Percentiles rank a stretch among this genome's conserved stretches.
Conservation (phyloP, 2,888 invertebrate genomes). For the Drosophila nr. perissopoda region DNA sequence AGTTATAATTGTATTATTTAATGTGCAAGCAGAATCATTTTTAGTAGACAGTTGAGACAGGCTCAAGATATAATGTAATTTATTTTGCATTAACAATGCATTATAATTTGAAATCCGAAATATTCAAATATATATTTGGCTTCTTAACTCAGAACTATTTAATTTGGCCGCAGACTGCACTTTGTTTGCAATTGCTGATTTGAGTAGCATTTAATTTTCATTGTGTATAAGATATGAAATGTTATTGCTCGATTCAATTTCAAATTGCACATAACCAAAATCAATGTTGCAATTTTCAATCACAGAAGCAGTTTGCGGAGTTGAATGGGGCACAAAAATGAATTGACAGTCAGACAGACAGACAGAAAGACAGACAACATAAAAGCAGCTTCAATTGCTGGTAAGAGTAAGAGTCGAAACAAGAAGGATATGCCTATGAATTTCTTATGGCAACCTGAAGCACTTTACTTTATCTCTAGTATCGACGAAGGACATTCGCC, state of each 20-base stretch:
- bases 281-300: constrained; percentile 32
- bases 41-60: neutral
- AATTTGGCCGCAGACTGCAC: neutral
- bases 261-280: constrained; percentile 28
- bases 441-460: constrained; percentile 56
- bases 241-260: constrained; percentile 43
- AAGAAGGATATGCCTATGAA: constrained; percentile 54
- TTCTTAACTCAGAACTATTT: neutral
- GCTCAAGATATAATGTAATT: neutral
- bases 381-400: constrained; percentile 39
- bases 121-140: neutral
- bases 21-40: neutral
- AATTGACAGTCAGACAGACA: constrained; percentile 23
- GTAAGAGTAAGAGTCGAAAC: constrained; percentile 17
- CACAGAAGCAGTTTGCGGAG: constrained; percentile 13
- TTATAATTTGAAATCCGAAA: neutral
- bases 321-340: constrained; percentile 14
- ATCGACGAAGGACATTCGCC: constrained; percentile 25
- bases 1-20: neutral
- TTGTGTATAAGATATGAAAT: constrained; percentile 15
- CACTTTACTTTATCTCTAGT: constrained; percentile 46
- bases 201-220: constrained; percentile 2
- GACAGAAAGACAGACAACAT: constrained; percentile 11
- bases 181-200: neutral
- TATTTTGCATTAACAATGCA: neutral